Percentiles rank a stretch among this genome's conserved stretches.
phyloP scores from a whole-genome alignment of 2,797 vertebrate genomes.

The Typhlichthys subterraneus region DNA sequence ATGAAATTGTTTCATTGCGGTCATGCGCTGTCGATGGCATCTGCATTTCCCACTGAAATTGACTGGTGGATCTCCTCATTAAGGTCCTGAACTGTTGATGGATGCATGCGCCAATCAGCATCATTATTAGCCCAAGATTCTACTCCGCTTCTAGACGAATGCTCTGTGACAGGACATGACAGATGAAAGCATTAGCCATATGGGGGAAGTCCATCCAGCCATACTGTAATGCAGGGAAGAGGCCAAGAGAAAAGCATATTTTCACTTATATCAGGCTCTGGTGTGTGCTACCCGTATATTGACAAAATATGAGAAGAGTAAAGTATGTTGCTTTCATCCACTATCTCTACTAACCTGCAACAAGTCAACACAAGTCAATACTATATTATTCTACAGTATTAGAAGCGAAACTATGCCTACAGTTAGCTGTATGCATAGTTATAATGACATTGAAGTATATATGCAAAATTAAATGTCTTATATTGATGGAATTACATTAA shows the following conservation, averaged over 20 bases:
- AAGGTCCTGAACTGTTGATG: neutral
- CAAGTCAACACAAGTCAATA: too few species aligned
- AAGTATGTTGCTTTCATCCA: too few species aligned
- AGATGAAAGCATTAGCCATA: conserved; percentile 23
- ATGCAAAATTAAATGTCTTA: too few species aligned
- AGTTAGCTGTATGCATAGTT: too few species aligned
- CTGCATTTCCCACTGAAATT: neutral
- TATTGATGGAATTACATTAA: too few species aligned
- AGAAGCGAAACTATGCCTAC: neutral
- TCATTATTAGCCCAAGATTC: conserved; percentile 38
- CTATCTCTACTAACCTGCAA: too few species aligned
- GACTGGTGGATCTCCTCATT: neutral
- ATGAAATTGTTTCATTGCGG: conserved; percentile 11
- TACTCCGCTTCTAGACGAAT: conserved; percentile 11
- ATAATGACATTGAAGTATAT: neutral
- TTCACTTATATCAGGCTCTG: neutral
- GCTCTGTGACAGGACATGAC: conserved; percentile 36
- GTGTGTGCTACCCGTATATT: too few species aligned
- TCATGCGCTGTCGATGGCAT: conserved; percentile 1
- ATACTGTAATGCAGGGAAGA: conserved; percentile 18
- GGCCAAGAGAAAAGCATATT: conserved; percentile 14
- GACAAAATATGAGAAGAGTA: too few species aligned
- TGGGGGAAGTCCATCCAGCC: neutral
- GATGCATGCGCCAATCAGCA: conserved; percentile 4
- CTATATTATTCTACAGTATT: too few species aligned